Base-by-base conservation (phyloP, 2,113 vertebrate species). In the Regulus satrapa region DNA sequence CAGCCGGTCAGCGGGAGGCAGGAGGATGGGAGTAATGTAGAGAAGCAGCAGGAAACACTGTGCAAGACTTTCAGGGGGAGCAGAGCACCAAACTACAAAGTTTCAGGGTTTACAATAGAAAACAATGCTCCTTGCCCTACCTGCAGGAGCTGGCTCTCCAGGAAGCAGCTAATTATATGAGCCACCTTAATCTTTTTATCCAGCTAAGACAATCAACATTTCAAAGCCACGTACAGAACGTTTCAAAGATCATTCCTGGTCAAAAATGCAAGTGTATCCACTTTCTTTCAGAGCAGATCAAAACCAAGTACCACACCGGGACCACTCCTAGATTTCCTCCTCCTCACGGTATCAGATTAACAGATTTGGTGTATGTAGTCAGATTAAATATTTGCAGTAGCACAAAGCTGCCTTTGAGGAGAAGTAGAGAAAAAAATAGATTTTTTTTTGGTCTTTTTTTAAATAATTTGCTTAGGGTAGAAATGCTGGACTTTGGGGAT, bases 101-200 rank as follows among this genome's bases (percentile, higher is more conserved):
- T 92, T 95, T 77, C 7, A 3, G 54, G 29, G 51, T 61, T 88
- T 86, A 79, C 80, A 92, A 55, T 11, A 82, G 80, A 75, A 86
- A 88, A 88, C 90, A 94, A 93, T 79, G 63, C 1, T 10, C 41
- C 10, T 13, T 38, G 43, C 58, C 89, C 71, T 94, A 96, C 78
- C 92, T 92, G 94, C 72, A 68, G 82, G 82, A 95, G 88, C 90
- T 74, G 80, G 85, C 86, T 89, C 88, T 86, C 85, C 90, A 80
- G 92, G 96, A 96, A 96, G 85, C 59, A 93, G 64, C 61, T 81
- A 93, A 94, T 96, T 92, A 90, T 83, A 96, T 67, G 79, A 96
- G 79, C 88, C 90, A 94, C 82, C 93, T 94, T 95, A 90, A 96
- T 96, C 95, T 96, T 97, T 96, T 92, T 92, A 97, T 96, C 95